These are phyloP conservation scores for Tokudaia muenninki DNA, from an alignment of 2,797 vertebrate genomes.

Conservation along the genomic window DNA sequence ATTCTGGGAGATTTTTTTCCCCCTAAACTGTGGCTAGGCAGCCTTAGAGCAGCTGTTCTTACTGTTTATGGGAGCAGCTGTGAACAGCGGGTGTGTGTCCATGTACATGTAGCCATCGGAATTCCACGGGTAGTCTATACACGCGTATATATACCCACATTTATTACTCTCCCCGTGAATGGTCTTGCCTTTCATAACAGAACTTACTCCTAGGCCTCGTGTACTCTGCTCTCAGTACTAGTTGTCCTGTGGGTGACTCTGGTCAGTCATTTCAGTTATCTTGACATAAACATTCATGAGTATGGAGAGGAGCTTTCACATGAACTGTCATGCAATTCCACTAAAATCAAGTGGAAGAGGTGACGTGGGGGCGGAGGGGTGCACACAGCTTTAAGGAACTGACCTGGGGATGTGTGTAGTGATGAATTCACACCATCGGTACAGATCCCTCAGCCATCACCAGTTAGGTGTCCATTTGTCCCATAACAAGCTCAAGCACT, in stretches of 20 bases:
- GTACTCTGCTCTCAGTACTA: not conserved
- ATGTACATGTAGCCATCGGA: not conserved
- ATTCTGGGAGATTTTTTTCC: not conserved
- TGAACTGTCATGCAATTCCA: not conserved
- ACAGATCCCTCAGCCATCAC: constrained; percentile 43
- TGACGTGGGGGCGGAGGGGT: not conserved
- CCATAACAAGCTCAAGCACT: constrained; percentile 83
- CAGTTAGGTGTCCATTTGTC: constrained; percentile 76
- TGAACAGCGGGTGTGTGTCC: not conserved
- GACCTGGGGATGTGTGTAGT: not conserved
- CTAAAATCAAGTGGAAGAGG: not conserved
- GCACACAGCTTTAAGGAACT: rapidly evolving
- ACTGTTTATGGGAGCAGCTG: not conserved
- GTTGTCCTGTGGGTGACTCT: not conserved
- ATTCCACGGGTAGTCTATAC: not conserved
- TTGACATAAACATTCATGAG: not conserved
- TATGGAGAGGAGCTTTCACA: not conserved
- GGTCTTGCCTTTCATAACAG: not conserved
- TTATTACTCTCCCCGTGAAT: not conserved
- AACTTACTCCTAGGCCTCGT: not conserved
- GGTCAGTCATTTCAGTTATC: not conserved
- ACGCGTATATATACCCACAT: rapidly evolving
- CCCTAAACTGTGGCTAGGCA: not conserved
- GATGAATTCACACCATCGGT: constrained; percentile 63
- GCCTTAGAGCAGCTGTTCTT: not conserved